Evolutionary conservation across 2,113 vertebrate genomes (phyloP), one percentile per base, ranked within the genome.

Genomic region (Dolichallabes microphthalmus): DNA sequence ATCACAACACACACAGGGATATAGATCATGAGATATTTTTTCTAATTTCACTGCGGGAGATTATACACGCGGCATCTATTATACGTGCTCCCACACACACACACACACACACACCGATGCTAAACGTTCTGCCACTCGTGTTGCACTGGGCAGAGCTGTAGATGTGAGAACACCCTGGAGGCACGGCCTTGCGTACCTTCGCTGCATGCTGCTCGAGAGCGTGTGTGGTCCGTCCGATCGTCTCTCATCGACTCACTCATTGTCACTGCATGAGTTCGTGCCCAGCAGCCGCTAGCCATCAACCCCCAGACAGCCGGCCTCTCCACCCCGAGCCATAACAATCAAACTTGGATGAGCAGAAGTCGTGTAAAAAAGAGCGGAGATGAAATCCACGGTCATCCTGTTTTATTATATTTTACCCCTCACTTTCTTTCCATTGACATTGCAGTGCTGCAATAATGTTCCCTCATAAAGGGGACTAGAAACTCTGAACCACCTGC

Each of bases 211-310:
- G 53, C 74, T 30, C 25, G 4, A 14, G 82, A 82, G 80, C 69
- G 66, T 82, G 88, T 86, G 86, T 82, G 85, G 85, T 84, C 53
- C 19, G 20, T 85, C 57, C 39, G n/a, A 79, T 55, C n/a, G 45
- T 88, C 87, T 88, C 69, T 88, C 87, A 78, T 87, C 85, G 39
- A 22, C 83, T 89, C 13, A 8, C 61, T 82, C 82, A 85, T 82
- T 88, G 88, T 82, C 60, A 85, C 80, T 83, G 79, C 86, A 27
- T 87, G 82, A 86, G 66, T 82, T 79, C 74, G 82, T 22, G 74
- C 52, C 57, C 7, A 52, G 64, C 85, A 83, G 80, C 58, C 45
- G 32, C 45, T 82, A 52, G 83, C 69, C 52, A 63, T 77, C 81
- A 74, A 55, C 64, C 84, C 74, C 68, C 50, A 76, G 85, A 79